Evolutionary conservation across 2,113 vertebrate species (phyloP).

Genomic region (Ciconia stormi): DNA sequence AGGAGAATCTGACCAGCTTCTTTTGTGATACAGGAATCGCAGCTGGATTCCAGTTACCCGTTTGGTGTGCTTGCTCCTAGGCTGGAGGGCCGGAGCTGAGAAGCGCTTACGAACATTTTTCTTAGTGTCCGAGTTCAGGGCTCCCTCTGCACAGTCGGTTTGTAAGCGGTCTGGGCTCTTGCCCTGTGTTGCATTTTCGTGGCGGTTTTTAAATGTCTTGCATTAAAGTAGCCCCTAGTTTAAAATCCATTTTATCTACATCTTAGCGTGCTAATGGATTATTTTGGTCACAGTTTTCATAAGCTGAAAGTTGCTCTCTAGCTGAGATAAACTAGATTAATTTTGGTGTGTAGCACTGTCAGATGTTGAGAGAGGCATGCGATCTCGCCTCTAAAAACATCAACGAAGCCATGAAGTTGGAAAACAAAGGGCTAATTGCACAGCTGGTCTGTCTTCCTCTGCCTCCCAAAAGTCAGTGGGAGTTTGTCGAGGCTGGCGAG

Average conservation of each 20-base stretch:
- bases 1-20: neutral
- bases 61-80: neutral
- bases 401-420: conserved; percentile 30
- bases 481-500: accelerated
- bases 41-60: neutral
- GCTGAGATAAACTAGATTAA: neutral
- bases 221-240: conserved; percentile 35
- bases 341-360: conserved; percentile 20
- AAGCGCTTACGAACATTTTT: accelerated
- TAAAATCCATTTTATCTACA: neutral
- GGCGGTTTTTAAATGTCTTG: neutral
- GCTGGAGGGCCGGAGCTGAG: neutral
- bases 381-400: neutral
- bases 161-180: neutral
- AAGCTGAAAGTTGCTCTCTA: conserved; percentile 27
- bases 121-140: neutral
- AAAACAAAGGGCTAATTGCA: conserved; percentile 53
- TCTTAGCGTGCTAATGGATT: neutral
- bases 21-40: neutral
- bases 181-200: neutral
- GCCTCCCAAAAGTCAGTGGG: neutral
- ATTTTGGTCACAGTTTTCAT: conserved; percentile 8
- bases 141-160: neutral
- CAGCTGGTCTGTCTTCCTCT: conserved; percentile 9
- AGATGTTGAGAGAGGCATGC: neutral